phyloP scores from a whole-genome alignment of 1,140 invertebrate genomes.

The Arctopsyche grandis region DNA sequence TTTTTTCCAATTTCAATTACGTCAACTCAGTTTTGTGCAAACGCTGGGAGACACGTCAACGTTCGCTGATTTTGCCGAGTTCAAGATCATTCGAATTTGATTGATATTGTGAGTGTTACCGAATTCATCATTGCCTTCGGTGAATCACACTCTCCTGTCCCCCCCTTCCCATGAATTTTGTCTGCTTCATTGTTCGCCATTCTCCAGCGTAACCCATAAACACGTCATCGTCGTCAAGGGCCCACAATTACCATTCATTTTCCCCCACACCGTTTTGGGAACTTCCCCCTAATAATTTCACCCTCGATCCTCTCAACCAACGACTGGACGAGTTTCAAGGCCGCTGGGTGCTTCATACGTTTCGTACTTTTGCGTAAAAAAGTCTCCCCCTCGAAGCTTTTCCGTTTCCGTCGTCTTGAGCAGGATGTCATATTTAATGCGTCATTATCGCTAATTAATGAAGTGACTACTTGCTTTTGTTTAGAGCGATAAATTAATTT shows the following conservation, averaged over 20 bases:
- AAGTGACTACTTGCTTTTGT: background rate
- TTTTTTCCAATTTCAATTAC: no score
- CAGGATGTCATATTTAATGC: constrained; percentile 17
- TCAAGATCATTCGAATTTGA: no score
- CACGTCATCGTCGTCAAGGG: constrained; percentile 28
- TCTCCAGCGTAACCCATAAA: constrained; percentile 19
- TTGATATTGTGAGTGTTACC: no score
- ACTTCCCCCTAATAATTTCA: background rate
- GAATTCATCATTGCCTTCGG: no score
- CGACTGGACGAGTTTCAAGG: background rate
- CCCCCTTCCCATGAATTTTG: background rate
- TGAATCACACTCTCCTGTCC: no score
- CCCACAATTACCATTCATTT: constrained; percentile 23
- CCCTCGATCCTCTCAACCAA: background rate
- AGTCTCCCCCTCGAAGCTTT: background rate
- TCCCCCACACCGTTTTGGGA: background rate
- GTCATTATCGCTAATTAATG: constrained; percentile 14
- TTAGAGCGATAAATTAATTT: background rate
- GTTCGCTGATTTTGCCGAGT: no score
- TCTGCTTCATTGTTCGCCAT: constrained; percentile 1
- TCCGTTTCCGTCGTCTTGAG: background rate
- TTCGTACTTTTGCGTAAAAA: no score
- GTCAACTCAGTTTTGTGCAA: no score
- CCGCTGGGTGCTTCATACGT: background rate
- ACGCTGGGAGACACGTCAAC: no score